These are phyloP conservation scores for Colostygia pectinataria DNA, from an alignment of 2,888 invertebrate genomes.

Conservation along the genomic window DNA sequence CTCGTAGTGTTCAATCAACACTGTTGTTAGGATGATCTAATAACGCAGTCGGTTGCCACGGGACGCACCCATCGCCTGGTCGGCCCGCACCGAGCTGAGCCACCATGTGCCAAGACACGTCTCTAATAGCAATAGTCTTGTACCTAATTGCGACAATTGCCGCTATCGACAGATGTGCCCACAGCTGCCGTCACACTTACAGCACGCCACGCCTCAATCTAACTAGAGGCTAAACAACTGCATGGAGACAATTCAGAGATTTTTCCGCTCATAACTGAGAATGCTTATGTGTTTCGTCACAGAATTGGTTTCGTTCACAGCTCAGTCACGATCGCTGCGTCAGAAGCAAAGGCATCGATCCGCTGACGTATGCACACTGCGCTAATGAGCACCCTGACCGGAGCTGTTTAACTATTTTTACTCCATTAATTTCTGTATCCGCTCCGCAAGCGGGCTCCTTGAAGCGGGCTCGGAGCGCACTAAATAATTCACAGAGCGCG, in stretches of 20 bases:
- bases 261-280: neutral
- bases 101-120: too few relatives aligned
- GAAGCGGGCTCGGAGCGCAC: constrained; percentile 19
- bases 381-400: constrained; percentile 8
- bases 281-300: too few relatives aligned
- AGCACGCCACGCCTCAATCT: constrained; percentile 4
- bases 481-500: constrained; percentile 36
- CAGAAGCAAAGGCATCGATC: neutral
- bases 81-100: too few relatives aligned
- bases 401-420: constrained; percentile 25
- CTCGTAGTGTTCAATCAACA: too few relatives aligned
- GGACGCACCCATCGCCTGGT: too few relatives aligned
- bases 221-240: too few relatives aligned
- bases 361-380: too few relatives aligned
- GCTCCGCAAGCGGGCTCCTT: constrained; percentile 24
- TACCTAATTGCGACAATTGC: constrained; percentile 24
- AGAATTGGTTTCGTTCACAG: too few relatives aligned
- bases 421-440: constrained; percentile 33
- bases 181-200: constrained; percentile 20
- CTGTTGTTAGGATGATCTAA: too few relatives aligned
- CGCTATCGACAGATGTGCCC: constrained; percentile 19
- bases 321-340: neutral
- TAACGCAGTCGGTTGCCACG: too few relatives aligned
- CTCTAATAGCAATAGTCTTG: too few relatives aligned
- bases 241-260: too few relatives aligned